Evolutionary conservation across 2,888 invertebrate genomes (phyloP).

Genomic region (Yponomeuta evonymella): DNA sequence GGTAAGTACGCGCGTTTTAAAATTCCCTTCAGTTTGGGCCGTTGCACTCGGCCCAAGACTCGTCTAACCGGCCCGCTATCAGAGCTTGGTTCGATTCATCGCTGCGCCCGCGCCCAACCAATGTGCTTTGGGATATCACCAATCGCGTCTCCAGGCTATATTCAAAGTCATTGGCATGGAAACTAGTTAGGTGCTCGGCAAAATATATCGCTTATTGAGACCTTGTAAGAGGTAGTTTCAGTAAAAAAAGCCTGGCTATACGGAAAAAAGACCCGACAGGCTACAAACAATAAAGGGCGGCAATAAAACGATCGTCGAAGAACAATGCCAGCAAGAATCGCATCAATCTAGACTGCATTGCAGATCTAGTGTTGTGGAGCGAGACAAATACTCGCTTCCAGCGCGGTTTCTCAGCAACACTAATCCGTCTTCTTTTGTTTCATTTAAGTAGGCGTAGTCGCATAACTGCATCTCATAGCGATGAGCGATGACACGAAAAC

Average conservation of each 20-base stretch:
- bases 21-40: constrained; percentile 72
- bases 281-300: no score
- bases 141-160: constrained; percentile 57
- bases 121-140: constrained; percentile 54
- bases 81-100: constrained; percentile 69
- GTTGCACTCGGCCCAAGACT: constrained; percentile 53
- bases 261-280: no score
- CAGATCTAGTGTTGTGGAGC: not conserved
- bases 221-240: not conserved
- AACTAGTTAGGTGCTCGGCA: constrained; percentile 4
- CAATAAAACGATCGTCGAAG: not conserved
- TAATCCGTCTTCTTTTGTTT: not conserved
- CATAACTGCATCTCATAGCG: not conserved
- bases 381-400: not conserved
- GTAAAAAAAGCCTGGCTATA: not conserved
- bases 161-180: constrained; percentile 37
- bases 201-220: not conserved
- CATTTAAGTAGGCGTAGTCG: not conserved
- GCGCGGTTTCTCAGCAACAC: not conserved
- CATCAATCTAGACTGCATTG: not conserved
- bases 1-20: constrained; percentile 64
- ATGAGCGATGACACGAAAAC: constrained; percentile 8
- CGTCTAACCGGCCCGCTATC: constrained; percentile 67
- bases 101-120: constrained; percentile 36
- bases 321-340: not conserved